Percentiles rank a stretch among this genome's conserved stretches.
Conservation (phyloP, 2,797 vertebrate genomes). For the Malacoctenus gilli region DNA sequence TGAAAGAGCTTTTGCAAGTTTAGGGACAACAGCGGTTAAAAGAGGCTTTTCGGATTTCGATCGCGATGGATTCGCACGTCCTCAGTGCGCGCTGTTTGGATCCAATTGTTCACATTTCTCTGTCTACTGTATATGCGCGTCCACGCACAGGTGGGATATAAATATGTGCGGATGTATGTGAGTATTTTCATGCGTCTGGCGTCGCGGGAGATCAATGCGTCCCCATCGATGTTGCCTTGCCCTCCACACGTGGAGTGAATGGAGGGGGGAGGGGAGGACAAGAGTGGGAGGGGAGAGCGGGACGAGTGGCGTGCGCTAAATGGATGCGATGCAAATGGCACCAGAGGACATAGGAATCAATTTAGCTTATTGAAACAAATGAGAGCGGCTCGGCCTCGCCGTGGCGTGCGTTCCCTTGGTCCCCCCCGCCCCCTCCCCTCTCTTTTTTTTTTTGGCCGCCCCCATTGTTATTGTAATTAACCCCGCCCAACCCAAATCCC, state of each 20-base stretch:
- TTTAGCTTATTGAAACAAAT: constrained; percentile 86
- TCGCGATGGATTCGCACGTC: no score
- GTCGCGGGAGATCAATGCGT: constrained; percentile 66
- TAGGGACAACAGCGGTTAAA: no score
- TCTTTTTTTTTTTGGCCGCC: constrained; percentile 62
- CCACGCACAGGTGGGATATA: constrained; percentile 25
- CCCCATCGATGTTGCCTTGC: constrained; percentile 63
- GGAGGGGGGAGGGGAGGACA: constrained; percentile 50
- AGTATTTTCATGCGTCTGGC: constrained; percentile 34
- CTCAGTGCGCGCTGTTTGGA: no score
- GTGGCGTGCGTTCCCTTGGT: constrained; percentile 36
- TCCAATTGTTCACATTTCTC: constrained; percentile 12
- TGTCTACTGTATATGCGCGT: constrained; percentile 13
- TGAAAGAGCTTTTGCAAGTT: no score
- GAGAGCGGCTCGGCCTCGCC: constrained; percentile 72
- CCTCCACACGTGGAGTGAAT: constrained; percentile 68
- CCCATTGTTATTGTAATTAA: constrained; percentile 82
- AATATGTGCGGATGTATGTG: constrained; percentile 3
- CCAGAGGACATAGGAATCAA: constrained; percentile 81
- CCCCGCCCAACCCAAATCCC: constrained; percentile 70
- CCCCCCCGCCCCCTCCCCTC: no score
- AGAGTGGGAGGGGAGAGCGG: constrained; percentile 44
- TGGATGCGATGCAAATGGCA: constrained; percentile 79
- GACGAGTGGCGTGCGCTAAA: constrained; percentile 69
- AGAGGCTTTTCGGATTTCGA: no score